Evolutionary conservation across 2,888 invertebrate genomes (phyloP).

Genomic region (Formica aserva): DNA sequence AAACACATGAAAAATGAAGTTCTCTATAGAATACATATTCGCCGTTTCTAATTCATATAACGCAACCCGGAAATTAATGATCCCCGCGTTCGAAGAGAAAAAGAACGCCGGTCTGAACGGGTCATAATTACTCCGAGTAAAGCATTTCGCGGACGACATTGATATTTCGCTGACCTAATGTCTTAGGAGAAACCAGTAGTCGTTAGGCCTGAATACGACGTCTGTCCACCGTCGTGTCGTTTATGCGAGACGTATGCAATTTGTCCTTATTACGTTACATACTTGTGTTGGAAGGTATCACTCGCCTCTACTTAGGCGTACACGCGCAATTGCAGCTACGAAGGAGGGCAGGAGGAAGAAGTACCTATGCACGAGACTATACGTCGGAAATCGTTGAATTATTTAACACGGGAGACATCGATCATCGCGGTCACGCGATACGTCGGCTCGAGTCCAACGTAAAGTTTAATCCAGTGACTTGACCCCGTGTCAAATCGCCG

Average conservation of each 20-base stretch:
- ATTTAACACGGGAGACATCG: constrained; percentile 79
- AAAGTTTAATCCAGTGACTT: constrained; percentile 57
- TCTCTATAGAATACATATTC: constrained; percentile 18
- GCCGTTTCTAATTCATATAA: constrained; percentile 35
- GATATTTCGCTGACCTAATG: constrained; percentile 32
- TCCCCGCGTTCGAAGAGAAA: constrained; percentile 5
- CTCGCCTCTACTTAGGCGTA: constrained; percentile 10
- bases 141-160: constrained; percentile 20
- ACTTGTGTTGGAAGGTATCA: constrained; percentile 46
- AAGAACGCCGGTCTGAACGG: constrained; percentile 8
- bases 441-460: constrained; percentile 50
- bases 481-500: constrained; percentile 71
- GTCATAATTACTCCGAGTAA: constrained; percentile 34
- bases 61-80: constrained; percentile 34
- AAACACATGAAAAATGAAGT: constrained; percentile 7
- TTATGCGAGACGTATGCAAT: constrained; percentile 39
- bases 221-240: not conserved
- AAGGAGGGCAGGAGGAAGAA: constrained; percentile 56
- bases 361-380: constrained; percentile 59
- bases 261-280: constrained; percentile 49
- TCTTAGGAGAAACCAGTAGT: constrained; percentile 34
- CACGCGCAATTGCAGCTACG: constrained; percentile 24
- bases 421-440: constrained; percentile 81
- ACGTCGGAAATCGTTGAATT: constrained; percentile 80
- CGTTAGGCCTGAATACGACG: constrained; percentile 9